Evolutionary conservation across 2,797 vertebrate species (phyloP), one percentile per base, ranked within the genome.

Genomic region (Alcedo quadribrachys): DNA sequence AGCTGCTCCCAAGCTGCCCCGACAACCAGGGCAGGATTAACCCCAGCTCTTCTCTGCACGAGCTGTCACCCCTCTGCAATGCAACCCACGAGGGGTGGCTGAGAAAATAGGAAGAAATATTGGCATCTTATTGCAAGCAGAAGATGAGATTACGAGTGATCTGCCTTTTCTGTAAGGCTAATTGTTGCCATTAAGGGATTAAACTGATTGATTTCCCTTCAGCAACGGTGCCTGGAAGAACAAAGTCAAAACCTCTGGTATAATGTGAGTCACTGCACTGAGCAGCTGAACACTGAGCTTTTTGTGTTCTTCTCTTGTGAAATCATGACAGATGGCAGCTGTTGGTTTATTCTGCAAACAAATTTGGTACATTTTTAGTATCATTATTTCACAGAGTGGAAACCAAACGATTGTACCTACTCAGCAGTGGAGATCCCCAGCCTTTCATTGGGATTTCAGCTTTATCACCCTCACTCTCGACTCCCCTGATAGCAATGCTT

Each of bases 151-250:
- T 93, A 90, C 71, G 60, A 81, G 75, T 0, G 32, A 37, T 67
- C 55, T 93, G 81, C 63, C 89, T 70, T 95, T 92, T 78, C 87
- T 85, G 85, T 74, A 55, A 85, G 68, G 74, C 80, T 95, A 92
- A 94, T 95, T 95, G 81, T 94, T 85, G 78, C 91, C 85, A 94
- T 95, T 96, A 94, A 73, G 71, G 87, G 85, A 95, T 96, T 96
- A 95, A 94, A 90, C n/a, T 84, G 94, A 94, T 89, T 60, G 90
- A 90, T 93, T 93, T 90, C 87, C 89, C 66, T 24, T 94, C 83
- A 90, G 92, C 91, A 93, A 37, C 0, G 6, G 79, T 65, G 75
- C 53, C 81, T 86, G 85, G 58, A 62, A 95, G 87, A 96, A 78
- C 86, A 78, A 94, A 96, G 78, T 54, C 57, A 58, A 87, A 93